These are phyloP conservation scores for Orchesella cincta DNA, from an alignment of 1,140 invertebrate species.

Conservation along the genomic window DNA sequence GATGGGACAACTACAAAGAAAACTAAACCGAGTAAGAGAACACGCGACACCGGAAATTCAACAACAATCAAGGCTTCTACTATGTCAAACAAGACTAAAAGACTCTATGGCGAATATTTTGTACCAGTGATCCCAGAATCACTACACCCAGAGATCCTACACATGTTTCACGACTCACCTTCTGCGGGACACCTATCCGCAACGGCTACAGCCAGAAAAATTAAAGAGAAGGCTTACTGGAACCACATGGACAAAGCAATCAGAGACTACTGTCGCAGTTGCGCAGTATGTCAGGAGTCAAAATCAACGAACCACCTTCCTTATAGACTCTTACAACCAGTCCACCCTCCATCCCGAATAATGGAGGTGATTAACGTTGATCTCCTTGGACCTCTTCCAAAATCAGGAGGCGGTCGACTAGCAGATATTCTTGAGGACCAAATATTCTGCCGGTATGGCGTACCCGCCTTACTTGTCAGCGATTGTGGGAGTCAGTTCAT, in stretches of 20 bases:
- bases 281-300: conserved; percentile 42
- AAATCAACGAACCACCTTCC: conserved; percentile 26
- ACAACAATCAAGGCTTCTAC: background rate
- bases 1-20: background rate
- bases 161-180: conserved; percentile 40
- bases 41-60: background rate
- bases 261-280: conserved; percentile 38
- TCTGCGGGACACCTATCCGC: conserved; percentile 41
- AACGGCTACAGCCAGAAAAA: conserved; percentile 30
- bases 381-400: conserved; percentile 42
- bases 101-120: background rate
- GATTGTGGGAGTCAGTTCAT: conserved; percentile 35
- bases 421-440: conserved; percentile 31
- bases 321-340: conserved; percentile 20
- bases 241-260: conserved; percentile 39
- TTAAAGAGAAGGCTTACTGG: conserved; percentile 42
- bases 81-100: background rate
- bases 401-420: background rate
- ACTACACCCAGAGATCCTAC: conserved; percentile 16
- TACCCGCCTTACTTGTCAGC: conserved; percentile 4
- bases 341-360: background rate
- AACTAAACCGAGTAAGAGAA: background rate
- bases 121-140: conserved; percentile 37
- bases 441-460: conserved; percentile 37
- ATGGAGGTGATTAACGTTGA: conserved; percentile 43